Conservation (phyloP, 2,888 invertebrate species). For the Clostera curtula region DNA sequence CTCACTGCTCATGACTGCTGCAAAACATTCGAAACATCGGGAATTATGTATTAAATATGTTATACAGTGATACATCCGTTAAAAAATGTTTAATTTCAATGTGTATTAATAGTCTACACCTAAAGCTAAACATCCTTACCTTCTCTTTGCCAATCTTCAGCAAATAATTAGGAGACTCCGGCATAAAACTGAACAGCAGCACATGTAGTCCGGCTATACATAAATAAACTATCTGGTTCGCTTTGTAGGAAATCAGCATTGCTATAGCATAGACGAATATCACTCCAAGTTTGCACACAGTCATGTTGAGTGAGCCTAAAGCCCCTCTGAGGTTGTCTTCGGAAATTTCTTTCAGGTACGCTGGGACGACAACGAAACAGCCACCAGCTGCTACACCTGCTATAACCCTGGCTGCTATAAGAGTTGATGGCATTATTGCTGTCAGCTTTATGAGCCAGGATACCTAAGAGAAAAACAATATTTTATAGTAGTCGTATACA, state of each 20-base stretch:
- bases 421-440: slow-evolving; percentile 26
- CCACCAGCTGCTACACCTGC: slow-evolving; percentile 47
- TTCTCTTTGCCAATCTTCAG: slow-evolving; percentile 44
- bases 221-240: slow-evolving; percentile 41
- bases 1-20: too few species aligned
- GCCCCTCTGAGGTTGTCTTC: slow-evolving; percentile 45
- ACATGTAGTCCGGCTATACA: slow-evolving; percentile 33
- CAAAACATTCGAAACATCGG: too few species aligned
- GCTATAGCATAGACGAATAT: slow-evolving; percentile 50
- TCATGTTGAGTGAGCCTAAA: slow-evolving; percentile 47
- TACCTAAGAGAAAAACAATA: slow-evolving; percentile 31
- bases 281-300: slow-evolving; percentile 50
- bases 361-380: slow-evolving; percentile 47
- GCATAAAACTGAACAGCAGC: slow-evolving; percentile 44
- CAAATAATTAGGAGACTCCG: slow-evolving; percentile 53
- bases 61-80: too few species aligned
- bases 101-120: too few species aligned
- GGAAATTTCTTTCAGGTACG: slow-evolving; percentile 49
- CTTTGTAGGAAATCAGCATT: slow-evolving; percentile 33
- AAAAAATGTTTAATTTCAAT: not conserved
- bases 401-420: slow-evolving; percentile 38
- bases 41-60: too few species aligned
- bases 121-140: slow-evolving; percentile 31
- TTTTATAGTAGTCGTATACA: too few species aligned
- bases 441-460: slow-evolving; percentile 47